Conservation (phyloP, 2,888 invertebrate species). For the Lithophane leautieri region DNA sequence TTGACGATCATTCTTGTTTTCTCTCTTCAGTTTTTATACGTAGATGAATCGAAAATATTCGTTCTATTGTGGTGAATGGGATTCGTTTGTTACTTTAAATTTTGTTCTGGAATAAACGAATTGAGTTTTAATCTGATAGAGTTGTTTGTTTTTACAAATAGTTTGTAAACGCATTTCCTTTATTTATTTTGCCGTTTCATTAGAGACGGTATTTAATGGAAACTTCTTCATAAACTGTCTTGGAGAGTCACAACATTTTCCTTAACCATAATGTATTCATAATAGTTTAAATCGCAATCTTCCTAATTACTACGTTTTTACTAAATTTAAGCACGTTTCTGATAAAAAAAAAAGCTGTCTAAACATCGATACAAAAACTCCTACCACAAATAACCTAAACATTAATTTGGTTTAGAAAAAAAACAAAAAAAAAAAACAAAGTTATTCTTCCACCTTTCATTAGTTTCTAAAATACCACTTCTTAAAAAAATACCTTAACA, state of each 20-base stretch:
- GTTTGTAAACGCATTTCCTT: not conserved
- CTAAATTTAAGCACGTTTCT: not conserved
- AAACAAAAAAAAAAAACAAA: fast-evolving
- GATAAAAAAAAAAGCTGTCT: not conserved
- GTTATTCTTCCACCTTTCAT: not conserved
- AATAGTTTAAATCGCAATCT: not conserved
- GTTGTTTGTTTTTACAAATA: not conserved
- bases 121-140: not conserved
- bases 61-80: constrained; percentile 27
- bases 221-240: not conserved
- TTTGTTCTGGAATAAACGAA: constrained; percentile 5
- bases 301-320: not conserved
- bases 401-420: not conserved
- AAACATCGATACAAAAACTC: not conserved
- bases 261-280: not conserved
- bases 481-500: constrained; percentile 11
- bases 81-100: constrained; percentile 23
- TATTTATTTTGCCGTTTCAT: not conserved
- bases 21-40: constrained; percentile 36
- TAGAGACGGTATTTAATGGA: not conserved
- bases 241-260: not conserved
- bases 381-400: not conserved
- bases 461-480: constrained; percentile 1
- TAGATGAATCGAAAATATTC: constrained; percentile 43
- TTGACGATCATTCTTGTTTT: constrained; percentile 53